Evolutionary conservation across 2,113 vertebrate species (phyloP), one percentile per base, ranked within the genome.

Genomic region (Peromyscus maniculatus): DNA sequence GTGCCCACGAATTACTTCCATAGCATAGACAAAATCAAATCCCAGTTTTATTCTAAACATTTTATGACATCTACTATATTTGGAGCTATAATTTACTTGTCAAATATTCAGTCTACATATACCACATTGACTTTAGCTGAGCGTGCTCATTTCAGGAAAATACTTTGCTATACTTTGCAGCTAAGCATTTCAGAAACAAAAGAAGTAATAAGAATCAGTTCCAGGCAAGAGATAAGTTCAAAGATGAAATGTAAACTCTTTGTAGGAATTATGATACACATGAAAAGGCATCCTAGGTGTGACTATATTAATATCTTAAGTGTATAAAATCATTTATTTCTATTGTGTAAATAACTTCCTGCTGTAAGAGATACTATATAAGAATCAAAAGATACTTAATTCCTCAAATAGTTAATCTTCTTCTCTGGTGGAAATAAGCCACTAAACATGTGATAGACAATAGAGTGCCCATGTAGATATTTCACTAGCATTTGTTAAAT

Each of bases 371-470:
- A 72, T 15, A 43, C 12, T 87, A 87, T 88, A 86, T 97, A 96
- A 95, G 78, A 97, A 96, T 83, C 7, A 84, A 93, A 91, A 91
- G 71, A 31, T 31, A n/a, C 12, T 55, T 49, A 67, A 19, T n/a
- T 91, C 26, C 66, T 92, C 28, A 93, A 96, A 93, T 43, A 71
- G 80, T 74, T 87, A 31, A 49, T 49, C 31, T 87, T 33, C 17
- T 86, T 10, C 33, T 71, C 5, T 69, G 6, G 12, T 75, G 26
- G 24, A 95, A 94, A 78, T 71, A 75, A 93, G 33, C 36, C 43
- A 19, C 2, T 74, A 49, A 90, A 39, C 52, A 7, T 28, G 21
- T 62, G 52, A 84, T 59, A 55, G n/a, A 52, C 62, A 96, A 3
- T 83, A 46, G 43, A 78, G 69, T 31, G 13, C 8, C 43, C 21